These are phyloP conservation scores for Naja naja DNA, from an alignment of 2,113 vertebrate genomes.

Conservation along the genomic window DNA sequence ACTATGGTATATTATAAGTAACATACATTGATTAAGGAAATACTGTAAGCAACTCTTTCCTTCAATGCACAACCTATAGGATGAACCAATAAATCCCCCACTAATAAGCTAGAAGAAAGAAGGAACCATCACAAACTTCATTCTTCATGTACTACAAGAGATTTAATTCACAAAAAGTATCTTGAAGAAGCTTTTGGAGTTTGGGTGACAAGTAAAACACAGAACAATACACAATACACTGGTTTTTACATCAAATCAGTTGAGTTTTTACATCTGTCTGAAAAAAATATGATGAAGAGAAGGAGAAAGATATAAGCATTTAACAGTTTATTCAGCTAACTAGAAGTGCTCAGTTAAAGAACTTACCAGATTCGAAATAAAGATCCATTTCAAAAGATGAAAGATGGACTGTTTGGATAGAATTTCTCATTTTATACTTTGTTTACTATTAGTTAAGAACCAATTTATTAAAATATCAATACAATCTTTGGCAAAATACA, in stretches of 20 bases:
- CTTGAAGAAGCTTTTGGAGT: background rate
- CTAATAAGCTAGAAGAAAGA: background rate
- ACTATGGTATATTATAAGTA: background rate
- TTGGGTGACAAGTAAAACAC: background rate
- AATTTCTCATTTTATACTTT: background rate
- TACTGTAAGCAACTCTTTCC: background rate
- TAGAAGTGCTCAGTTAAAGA: background rate
- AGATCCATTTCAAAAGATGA: background rate
- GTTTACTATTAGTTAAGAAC: background rate
- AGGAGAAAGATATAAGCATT: background rate
- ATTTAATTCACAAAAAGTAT: background rate
- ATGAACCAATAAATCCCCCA: background rate
- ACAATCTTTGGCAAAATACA: background rate
- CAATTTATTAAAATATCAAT: background rate
- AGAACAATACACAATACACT: no score
- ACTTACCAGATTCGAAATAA: background rate
- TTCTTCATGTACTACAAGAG: background rate
- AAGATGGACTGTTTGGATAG: background rate
- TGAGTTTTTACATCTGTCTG: background rate
- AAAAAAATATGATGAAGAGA: background rate
- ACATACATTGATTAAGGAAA: background rate
- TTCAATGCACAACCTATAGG: background rate
- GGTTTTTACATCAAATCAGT: background rate
- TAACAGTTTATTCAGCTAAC: background rate
- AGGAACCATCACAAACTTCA: background rate